Conservation (phyloP, 2,888 invertebrate species). For the Hydrotaea diabolus region DNA sequence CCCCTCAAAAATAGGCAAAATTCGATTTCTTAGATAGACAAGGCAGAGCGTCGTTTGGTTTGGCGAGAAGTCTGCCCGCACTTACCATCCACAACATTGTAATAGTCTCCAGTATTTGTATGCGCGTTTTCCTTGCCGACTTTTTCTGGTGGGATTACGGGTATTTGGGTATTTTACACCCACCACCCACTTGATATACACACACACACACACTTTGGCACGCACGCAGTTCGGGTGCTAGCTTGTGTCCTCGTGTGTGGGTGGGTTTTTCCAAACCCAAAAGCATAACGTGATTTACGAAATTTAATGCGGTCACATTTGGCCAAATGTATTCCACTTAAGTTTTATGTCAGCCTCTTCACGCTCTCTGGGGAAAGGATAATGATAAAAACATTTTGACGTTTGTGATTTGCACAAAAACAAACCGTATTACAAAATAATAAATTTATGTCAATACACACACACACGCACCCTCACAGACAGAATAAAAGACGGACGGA, state of each 20-base stretch:
- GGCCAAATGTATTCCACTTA: conserved; percentile 81
- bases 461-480: not conserved
- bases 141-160: conserved; percentile 54
- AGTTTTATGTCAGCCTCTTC: conserved; percentile 80
- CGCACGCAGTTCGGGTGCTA: not conserved
- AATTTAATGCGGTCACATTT: conserved; percentile 80
- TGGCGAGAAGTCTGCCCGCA: not conserved
- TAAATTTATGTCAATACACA: conserved; percentile 69
- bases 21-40: not conserved
- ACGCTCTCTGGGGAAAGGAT: conserved; percentile 76
- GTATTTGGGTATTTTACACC: conserved; percentile 62
- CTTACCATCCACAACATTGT: not conserved
- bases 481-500: too few relatives aligned
- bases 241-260: too few relatives aligned
- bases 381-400: conserved; percentile 77
- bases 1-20: conserved; percentile 2
- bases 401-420: conserved; percentile 75
- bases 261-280: conserved; percentile 26
- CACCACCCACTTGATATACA: conserved; percentile 36
- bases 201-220: not conserved
- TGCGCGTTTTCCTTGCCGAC: conserved; percentile 14
- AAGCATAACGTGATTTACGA: conserved; percentile 67
- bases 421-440: conserved; percentile 72
- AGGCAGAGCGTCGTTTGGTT: too few relatives aligned
- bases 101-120: conserved; percentile 26